A percentile compares a stretch with the other conserved stretches of the same genome.
phyloP scores from a whole-genome alignment of 2,113 vertebrate species.

The Illadopsis cleaveri region DNA sequence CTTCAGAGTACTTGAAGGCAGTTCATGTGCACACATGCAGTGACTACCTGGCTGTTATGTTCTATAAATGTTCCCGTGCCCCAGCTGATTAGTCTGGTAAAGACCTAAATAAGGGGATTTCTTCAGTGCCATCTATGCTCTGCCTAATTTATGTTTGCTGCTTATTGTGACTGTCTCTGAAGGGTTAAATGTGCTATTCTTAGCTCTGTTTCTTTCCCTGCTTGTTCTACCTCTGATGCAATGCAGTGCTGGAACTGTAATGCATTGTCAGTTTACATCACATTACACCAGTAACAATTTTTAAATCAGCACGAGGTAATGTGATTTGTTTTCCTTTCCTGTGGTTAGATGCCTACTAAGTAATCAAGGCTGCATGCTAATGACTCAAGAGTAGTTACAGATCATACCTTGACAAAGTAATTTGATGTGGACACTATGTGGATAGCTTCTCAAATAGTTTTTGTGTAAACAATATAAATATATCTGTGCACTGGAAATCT shows the following conservation, averaged over 20 bases:
- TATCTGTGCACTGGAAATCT: constrained; percentile 22
- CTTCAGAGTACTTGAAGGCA: not conserved
- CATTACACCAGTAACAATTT: not conserved
- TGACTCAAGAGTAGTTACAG: not conserved
- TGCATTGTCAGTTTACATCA: constrained; percentile 24
- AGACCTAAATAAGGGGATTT: not conserved
- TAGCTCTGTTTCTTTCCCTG: not conserved
- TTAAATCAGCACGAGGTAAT: not conserved
- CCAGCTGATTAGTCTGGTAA: not conserved
- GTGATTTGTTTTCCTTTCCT: constrained; percentile 27
- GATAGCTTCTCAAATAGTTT: constrained; percentile 10
- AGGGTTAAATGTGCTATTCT: constrained; percentile 8
- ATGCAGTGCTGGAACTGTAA: constrained; percentile 22
- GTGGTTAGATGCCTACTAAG: not conserved
- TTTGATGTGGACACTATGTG: constrained; percentile 14
- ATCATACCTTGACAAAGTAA: not conserved
- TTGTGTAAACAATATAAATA: constrained; percentile 57
- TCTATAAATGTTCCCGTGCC: not conserved
- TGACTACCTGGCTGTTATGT: not conserved
- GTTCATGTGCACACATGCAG: not conserved
- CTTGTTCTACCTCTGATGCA: constrained; percentile 29
- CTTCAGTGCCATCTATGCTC: not conserved
- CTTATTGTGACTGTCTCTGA: not conserved
- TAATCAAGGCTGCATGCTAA: constrained; percentile 20
- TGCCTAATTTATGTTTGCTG: not conserved